Conservation (phyloP, 2,888 invertebrate genomes). For the Netelia fuscicornis region DNA sequence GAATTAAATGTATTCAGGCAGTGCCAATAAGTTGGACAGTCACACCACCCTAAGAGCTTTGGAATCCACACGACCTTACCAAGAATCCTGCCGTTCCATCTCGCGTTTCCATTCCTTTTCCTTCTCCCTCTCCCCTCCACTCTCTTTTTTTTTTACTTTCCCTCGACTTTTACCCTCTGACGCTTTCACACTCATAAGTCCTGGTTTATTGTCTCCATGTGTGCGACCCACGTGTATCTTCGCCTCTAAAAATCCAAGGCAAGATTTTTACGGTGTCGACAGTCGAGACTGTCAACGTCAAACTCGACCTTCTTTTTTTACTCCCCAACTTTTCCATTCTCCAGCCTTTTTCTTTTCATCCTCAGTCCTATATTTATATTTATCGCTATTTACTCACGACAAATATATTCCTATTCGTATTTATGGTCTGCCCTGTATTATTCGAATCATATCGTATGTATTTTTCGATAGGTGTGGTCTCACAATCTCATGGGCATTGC, state of each 20-base stretch:
- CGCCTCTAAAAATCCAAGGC: neutral
- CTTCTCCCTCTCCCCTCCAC: conserved; percentile 30
- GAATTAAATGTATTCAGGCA: conserved; percentile 84
- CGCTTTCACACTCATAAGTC: conserved; percentile 18
- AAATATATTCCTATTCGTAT: conserved; percentile 28
- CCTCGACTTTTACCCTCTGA: conserved; percentile 17
- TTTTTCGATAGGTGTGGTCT: conserved; percentile 3
- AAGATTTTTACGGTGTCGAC: neutral
- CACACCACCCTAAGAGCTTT: conserved; percentile 79
- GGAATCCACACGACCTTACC: conserved; percentile 75
- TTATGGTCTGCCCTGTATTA: neutral
- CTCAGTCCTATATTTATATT: conserved; percentile 12
- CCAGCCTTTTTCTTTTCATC: neutral
- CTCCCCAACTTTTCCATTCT: neutral
- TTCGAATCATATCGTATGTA: neutral
- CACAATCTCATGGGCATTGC: neutral
- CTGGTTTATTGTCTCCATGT: conserved; percentile 4
- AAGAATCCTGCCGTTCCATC: conserved; percentile 43
- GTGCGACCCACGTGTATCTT: too few species aligned
- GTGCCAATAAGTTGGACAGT: conserved; percentile 83
- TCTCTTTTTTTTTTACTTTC: neutral
- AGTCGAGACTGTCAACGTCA: conserved; percentile 1
- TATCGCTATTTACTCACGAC: neutral
- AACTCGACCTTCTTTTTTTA: neutral
- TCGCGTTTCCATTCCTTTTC: conserved; percentile 13